Conservation (phyloP, 2,888 invertebrate genomes). For the Phyto melanocephala region DNA sequence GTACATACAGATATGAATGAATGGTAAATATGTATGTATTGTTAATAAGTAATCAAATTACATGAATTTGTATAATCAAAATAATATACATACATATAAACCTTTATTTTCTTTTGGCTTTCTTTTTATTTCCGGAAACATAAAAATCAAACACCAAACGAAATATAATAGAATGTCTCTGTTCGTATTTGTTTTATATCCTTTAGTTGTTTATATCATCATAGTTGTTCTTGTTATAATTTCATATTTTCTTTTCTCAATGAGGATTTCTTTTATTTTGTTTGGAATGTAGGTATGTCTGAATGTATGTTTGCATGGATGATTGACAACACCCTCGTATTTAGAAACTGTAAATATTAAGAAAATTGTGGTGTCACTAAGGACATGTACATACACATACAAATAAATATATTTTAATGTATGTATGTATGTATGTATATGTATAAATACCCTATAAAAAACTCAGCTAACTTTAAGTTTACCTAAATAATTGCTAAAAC, state of each 20-base stretch:
- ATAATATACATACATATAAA: conserved; percentile 7
- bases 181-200: conserved; percentile 30
- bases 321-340: background rate
- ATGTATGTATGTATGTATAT: too few relatives aligned
- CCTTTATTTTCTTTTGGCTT: background rate
- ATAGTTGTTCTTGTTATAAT: background rate
- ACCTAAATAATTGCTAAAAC: too few relatives aligned
- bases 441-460: too few relatives aligned
- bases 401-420: too few relatives aligned
- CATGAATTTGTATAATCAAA: conserved; percentile 2
- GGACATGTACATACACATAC: too few relatives aligned
- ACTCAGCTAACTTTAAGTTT: too few relatives aligned
- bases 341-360: background rate
- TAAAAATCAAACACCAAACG: conserved; percentile 8
- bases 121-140: background rate
- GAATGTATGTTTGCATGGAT: background rate
- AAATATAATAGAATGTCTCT: background rate
- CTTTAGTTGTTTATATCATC: conserved; percentile 10
- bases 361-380: too few relatives aligned
- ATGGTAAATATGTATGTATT: background rate
- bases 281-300: too few relatives aligned
- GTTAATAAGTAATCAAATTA: background rate
- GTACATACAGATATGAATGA: background rate
- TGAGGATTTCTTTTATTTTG: background rate
- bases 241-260: background rate